Evolutionary conservation across 2,113 vertebrate genomes (phyloP).

Genomic region (Ammospiza caudacuta): DNA sequence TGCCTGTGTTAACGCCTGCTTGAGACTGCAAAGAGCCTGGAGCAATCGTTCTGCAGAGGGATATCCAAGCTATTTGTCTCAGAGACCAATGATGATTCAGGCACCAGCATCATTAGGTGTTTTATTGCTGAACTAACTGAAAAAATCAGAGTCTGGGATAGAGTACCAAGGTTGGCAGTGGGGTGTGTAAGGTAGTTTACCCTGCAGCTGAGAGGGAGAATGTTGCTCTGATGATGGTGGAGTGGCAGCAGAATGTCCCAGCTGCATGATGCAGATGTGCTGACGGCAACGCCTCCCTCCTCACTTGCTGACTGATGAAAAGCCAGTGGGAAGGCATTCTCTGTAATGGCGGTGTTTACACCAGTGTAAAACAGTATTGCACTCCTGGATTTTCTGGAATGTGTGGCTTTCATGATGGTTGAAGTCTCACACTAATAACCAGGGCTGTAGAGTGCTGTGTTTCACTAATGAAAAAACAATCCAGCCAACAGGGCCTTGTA

Average conservation of each 20-base stretch:
- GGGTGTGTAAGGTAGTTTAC: neutral
- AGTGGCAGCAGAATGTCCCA: neutral
- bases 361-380: neutral
- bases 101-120: neutral
- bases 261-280: neutral
- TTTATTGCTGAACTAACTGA: neutral
- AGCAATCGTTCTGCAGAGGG: neutral
- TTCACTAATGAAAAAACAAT: neutral
- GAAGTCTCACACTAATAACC: neutral
- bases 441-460: neutral
- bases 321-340: neutral
- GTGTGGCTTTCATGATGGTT: rapidly evolving
- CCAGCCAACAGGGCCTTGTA: neutral
- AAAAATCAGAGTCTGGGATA: neutral
- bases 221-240: neutral
- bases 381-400: neutral
- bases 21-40: constrained; percentile 8
- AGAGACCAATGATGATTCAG: neutral
- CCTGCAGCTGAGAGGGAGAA: neutral
- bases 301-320: neutral
- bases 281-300: neutral
- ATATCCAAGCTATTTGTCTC: neutral
- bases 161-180: neutral
- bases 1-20: neutral
- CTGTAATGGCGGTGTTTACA: neutral